Base-by-base conservation (phyloP, 2,113 vertebrate species). In the Thomomys bottae region DNA sequence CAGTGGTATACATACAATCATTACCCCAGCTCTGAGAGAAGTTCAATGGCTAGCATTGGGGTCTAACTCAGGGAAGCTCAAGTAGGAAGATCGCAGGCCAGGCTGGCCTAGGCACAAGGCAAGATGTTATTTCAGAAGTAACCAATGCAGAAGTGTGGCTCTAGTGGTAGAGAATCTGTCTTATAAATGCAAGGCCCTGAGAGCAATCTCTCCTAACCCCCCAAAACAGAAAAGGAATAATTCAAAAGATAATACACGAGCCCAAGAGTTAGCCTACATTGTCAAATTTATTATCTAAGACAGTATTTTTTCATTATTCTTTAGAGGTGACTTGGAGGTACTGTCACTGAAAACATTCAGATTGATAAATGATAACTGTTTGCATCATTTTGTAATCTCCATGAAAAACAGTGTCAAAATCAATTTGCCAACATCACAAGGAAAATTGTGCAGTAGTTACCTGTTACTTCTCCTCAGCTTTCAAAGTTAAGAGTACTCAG, bases 291-390 rank as follows among this genome's bases (percentile, higher is more conserved):
- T 4, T 71, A 34, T 20, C 38, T 3, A 64, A 79, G 36, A 59
- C 40, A 82, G 26, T 42, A 26, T 66, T 54, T 42, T 89, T 18
- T 34, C 17, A 67, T 68, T n/a, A 59, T 72, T 36, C 6, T 77
- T 85, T 88, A 90, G 86, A 28, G 2, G 64, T 79, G 34, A 92
- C 34, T 61, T 90, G 38, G 24, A 70, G 17, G 0, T 77, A 54
- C 85, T 94, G 94, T 86, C 63, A 23, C 61, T 73, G 75, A 80
- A 94, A 94, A 92, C 40, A 84, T 92, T 94, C 76, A 92, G 84
- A 77, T 45, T 80, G 79, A 77, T 90, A 83, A 81, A 86, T 84
- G 87, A 87, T 94, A 96, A 94, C 63, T 36, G 9, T 24, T 92
- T 9, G 28, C 71, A 83, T 94, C 76, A 80, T 86, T 88, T 88